Base-by-base conservation (phyloP, 2,113 vertebrate genomes). In the Dasyornis broadbenti region DNA sequence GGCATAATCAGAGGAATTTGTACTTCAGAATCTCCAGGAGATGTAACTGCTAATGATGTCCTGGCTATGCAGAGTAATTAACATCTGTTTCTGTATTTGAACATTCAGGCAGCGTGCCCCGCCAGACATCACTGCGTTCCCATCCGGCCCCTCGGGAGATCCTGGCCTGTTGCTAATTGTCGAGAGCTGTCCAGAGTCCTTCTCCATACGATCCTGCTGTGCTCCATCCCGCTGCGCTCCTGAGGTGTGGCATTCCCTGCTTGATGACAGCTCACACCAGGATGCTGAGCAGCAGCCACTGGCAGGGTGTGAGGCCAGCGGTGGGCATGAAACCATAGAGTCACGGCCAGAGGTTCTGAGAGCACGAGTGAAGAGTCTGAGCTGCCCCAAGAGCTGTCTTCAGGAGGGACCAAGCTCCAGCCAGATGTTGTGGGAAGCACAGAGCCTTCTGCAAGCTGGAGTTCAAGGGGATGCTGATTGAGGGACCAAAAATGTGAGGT, bases 31-130 rank as follows among this genome's bases (percentile, higher is more conserved):
- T 92, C 71, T 85, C 70, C 71, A 75, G 93, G 40, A 35, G 75
- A 22, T 90, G 82, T 87, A 85, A n/a, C 53, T 88, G 91, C 91
- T 95, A 70, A 81, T 6, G 56, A 77, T 73, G 85, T 57, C 76
- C 75, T 71, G 82, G 79, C 71, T 44, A 15, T 11, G 63, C 4
- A 1, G 52, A 24, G 85, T 89, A 86, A 93, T 92, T 80, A 93
- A 87, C 75, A 75, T 76, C 90, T 96, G 75, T 92, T 88, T 81
- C 82, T 94, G 82, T 94, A 26, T 93, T 93, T 93, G 75, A 91
- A 82, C 79, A 90, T 56, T 45, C 82, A 82, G 92, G 94, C 82
- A 52, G 78, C 2, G 91, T 69, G 92, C 24, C 64, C 92, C 39
- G 56, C 56, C 82, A 75, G 93, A 66, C 91, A 30, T 44, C 56